Evolutionary conservation across 2,113 vertebrate genomes (phyloP).

Genomic region (Amphiprion ocellaris): DNA sequence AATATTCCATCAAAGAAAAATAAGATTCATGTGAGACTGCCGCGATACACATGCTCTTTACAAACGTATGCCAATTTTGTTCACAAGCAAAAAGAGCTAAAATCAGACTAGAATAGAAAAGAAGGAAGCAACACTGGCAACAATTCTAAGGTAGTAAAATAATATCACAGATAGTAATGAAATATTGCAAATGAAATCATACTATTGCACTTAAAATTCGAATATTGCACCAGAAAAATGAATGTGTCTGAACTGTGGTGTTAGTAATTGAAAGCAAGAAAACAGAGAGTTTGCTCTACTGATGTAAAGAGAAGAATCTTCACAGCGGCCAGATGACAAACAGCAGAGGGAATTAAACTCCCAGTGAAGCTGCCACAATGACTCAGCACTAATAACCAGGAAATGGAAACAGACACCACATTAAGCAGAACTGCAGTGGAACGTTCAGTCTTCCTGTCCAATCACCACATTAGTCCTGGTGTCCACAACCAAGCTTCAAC

Average conservation of each 20-base stretch:
- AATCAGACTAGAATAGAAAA: too few species aligned
- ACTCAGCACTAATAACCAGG: conserved; percentile 64
- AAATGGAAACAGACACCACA: conserved; percentile 64
- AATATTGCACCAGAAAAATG: too few species aligned
- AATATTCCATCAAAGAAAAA: too few species aligned
- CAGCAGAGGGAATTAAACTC: conserved; percentile 51
- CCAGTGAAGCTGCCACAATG: conserved; percentile 58
- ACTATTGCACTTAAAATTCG: too few species aligned
- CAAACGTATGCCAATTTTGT: too few species aligned
- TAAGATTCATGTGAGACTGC: too few species aligned
- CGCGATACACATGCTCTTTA: too few species aligned
- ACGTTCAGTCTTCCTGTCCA: conserved; percentile 49
- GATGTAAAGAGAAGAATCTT: not conserved
- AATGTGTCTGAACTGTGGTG: not conserved
- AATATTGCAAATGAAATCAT: too few species aligned
- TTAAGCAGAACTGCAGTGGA: conserved; percentile 46
- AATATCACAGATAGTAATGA: too few species aligned
- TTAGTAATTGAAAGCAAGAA: conserved; percentile 2
- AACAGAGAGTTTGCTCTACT: not conserved
- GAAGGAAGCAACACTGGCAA: too few species aligned
- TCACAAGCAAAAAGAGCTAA: too few species aligned
- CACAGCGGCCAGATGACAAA: conserved; percentile 24
- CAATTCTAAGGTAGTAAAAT: too few species aligned
- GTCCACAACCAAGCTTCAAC: conserved; percentile 14
- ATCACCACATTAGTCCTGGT: conserved; percentile 53